Percentiles rank a stretch among this genome's conserved stretches.
Conservation (phyloP, 2,797 vertebrate genomes). For the Typhlichthys eigenmanni region DNA sequence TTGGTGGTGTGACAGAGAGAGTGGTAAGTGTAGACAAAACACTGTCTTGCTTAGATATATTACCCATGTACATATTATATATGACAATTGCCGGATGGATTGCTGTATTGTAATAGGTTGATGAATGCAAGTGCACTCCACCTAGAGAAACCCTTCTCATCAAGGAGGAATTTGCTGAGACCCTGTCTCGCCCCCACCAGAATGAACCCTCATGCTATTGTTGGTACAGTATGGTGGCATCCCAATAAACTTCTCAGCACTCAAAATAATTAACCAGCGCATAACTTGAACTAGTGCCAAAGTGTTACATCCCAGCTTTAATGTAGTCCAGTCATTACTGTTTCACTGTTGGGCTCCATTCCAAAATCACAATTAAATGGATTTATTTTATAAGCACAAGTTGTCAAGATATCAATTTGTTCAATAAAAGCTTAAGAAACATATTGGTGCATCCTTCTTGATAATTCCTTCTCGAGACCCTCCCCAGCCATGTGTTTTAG, state of each 20-base stretch:
- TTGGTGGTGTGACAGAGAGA: too few species aligned
- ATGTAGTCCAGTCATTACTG: constrained; percentile 72
- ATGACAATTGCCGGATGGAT: too few species aligned
- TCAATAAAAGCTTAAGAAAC: constrained; percentile 56
- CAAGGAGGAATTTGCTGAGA: too few species aligned
- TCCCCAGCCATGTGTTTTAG: too few species aligned
- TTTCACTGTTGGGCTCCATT: constrained; percentile 66
- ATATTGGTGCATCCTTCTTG: constrained; percentile 51
- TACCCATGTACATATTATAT: too few species aligned
- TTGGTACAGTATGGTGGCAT: constrained; percentile 42
- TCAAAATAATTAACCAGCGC: constrained; percentile 77
- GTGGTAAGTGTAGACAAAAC: too few species aligned
- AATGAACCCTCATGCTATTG: constrained; percentile 52
- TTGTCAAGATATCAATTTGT: constrained; percentile 72
- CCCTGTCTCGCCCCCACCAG: background rate
- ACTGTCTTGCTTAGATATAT: too few species aligned
- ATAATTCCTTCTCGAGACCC: too few species aligned
- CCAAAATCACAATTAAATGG: constrained; percentile 79
- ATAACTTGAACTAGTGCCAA: constrained; percentile 70
- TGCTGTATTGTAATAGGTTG: too few species aligned
- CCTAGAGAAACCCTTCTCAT: too few species aligned
- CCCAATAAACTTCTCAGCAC: constrained; percentile 70
- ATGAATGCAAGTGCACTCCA: too few species aligned
- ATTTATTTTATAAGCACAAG: constrained; percentile 76
- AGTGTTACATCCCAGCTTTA: constrained; percentile 75